phyloP scores from a whole-genome alignment of 37 sponge, comb jelly and placozoan species.

The Beroe forskalii region DNA sequence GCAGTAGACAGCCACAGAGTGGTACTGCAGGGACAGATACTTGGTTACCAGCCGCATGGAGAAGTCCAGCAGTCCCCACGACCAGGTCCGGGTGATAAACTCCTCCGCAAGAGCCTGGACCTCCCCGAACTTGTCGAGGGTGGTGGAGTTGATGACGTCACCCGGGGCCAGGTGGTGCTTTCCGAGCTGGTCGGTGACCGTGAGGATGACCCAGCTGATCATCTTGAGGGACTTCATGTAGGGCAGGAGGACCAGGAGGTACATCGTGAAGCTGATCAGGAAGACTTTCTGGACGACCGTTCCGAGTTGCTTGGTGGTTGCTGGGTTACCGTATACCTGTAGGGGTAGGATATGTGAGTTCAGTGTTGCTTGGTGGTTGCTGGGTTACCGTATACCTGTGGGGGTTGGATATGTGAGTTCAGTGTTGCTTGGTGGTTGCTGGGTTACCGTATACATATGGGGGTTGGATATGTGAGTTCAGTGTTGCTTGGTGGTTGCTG shows the following conservation, averaged over 20 bases:
- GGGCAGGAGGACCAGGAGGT: not conserved
- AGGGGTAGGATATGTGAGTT: too few relatives aligned
- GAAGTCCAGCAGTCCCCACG: constrained; percentile 20
- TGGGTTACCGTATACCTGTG: constrained; percentile 24
- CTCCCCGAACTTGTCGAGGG: not conserved
- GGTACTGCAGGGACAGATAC: constrained; percentile 35
- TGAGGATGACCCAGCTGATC: not conserved
- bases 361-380: not conserved
- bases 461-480: too few relatives aligned
- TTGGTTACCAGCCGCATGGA: constrained; percentile 35
- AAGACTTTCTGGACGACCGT: constrained; percentile 50
- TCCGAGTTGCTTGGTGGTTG: not conserved
- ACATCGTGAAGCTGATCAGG: not conserved
- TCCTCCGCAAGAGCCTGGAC: not conserved
- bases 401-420: too few relatives aligned
- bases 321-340: constrained; percentile 14
- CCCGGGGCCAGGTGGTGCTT: not conserved
- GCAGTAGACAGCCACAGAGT: constrained; percentile 13
- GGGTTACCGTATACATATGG: constrained; percentile 22
- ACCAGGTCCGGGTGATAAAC: constrained; percentile 3
- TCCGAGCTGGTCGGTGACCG: not conserved
- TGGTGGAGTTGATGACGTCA: not conserved
- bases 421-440: not conserved
- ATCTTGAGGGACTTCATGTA: constrained; percentile 15
- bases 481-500: not conserved